Conservation (phyloP, 2,113 vertebrate species). For the Ictalurus furcatus region DNA sequence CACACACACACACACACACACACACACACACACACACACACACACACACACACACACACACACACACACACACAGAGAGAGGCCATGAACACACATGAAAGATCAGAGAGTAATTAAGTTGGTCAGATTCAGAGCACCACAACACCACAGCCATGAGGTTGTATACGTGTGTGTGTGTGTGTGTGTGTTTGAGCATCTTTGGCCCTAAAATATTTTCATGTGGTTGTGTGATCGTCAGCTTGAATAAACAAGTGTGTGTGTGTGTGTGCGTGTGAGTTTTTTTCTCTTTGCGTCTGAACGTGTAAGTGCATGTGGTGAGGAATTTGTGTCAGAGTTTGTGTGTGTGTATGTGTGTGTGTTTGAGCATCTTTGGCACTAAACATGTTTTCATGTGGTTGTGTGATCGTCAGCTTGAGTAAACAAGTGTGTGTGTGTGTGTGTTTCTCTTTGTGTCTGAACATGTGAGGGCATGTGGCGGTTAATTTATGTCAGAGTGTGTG, state of each 20-base stretch:
- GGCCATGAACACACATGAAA: not conserved
- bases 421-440: not conserved
- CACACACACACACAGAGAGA: not conserved
- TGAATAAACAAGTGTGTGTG: not conserved
- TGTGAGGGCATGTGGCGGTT: no score
- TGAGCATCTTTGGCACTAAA: no score
- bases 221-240: not conserved
- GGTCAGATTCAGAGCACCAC: not conserved
- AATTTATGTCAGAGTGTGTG: no score
- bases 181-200: not conserved
- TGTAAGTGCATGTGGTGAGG: no score
- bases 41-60: constrained; percentile 12
- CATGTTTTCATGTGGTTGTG: no score
- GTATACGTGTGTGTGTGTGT: not conserved
- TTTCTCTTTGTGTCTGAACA: no score
- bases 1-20: no score
- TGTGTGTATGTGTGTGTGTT: no score
- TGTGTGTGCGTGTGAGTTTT: not conserved
- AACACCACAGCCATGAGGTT: not conserved
- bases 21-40: not conserved
- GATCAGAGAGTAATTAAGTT: not conserved
- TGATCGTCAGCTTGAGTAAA: no score
- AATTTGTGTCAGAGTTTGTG: not conserved
- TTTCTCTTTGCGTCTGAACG: no score
- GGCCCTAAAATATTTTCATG: not conserved